These are phyloP conservation scores for Lytechinus pictus DNA, from an alignment of 35 echinoderm and acorn worm species.

Conservation along the genomic window DNA sequence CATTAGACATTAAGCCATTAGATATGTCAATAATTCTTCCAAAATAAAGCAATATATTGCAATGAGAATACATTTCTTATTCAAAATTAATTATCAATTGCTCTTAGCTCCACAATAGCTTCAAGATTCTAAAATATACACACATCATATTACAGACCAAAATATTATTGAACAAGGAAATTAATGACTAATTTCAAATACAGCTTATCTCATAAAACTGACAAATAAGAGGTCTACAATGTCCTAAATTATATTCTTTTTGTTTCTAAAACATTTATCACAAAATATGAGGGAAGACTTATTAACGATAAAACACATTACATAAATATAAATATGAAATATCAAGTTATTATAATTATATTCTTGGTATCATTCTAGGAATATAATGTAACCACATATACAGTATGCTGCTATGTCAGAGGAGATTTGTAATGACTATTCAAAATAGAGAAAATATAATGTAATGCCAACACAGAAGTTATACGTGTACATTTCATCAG, in stretches of 20 bases:
- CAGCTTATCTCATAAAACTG: neutral
- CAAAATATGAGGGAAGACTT: neutral
- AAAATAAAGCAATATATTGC: slow-evolving; percentile 10
- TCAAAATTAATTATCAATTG: neutral
- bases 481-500: too few relatives aligned
- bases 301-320: neutral
- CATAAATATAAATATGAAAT: neutral
- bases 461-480: too few relatives aligned
- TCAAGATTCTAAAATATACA: neutral
- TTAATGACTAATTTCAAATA: neutral
- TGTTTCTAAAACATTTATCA: neutral
- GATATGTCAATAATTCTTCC: neutral
- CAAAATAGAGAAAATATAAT: too few relatives aligned
- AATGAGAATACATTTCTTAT: neutral
- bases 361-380: neutral
- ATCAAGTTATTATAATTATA: neutral
- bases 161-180: neutral
- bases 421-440: neutral
- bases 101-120: neutral
- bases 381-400: neutral
- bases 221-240: neutral
- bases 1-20: neutral
- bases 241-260: neutral
- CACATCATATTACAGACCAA: neutral
- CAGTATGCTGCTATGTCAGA: neutral